These are phyloP conservation scores for Andricus grossulariae DNA, from an alignment of 1,140 invertebrate genomes.

Conservation along the genomic window DNA sequence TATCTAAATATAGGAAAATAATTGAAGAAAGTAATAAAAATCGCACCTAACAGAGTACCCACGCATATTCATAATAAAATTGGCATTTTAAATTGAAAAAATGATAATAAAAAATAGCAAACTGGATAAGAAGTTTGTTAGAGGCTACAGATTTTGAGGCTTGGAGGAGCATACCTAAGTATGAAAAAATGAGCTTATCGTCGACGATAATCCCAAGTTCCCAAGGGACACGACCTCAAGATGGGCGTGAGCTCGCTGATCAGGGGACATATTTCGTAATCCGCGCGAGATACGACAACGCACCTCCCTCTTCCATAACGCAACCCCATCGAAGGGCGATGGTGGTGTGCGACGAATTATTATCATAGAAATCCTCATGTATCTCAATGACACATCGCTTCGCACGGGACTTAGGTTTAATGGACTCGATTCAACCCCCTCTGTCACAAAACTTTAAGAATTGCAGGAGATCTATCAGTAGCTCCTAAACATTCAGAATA, in stretches of 20 bases:
- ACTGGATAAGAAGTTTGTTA: too few species aligned
- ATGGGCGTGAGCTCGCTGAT: slow-evolving; percentile 65
- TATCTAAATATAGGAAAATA: too few species aligned
- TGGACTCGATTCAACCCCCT: slow-evolving; percentile 61
- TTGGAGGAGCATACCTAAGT: background rate
- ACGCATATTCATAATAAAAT: too few species aligned
- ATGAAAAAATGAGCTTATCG: slow-evolving; percentile 74
- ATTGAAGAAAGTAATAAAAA: too few species aligned
- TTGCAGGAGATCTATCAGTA: too few species aligned
- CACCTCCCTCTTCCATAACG: slow-evolving; percentile 53
- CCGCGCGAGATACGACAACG: slow-evolving; percentile 59
- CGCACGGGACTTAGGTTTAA: slow-evolving; percentile 75
- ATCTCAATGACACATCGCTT: slow-evolving; percentile 74
- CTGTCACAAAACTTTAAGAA: too few species aligned
- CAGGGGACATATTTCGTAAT: slow-evolving; percentile 74
- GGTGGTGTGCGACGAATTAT: slow-evolving; percentile 63
- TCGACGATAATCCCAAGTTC: slow-evolving; percentile 66
- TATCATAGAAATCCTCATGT: slow-evolving; percentile 69
- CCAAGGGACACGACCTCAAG: slow-evolving; percentile 50
- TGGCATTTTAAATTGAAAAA: too few species aligned
- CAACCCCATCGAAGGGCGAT: slow-evolving; percentile 58
- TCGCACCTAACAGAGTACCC: too few species aligned
- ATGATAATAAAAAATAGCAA: too few species aligned
- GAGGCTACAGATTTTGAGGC: background rate
- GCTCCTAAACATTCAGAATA: too few species aligned